Conservation (phyloP, 2,113 vertebrate genomes). For the Paradoxurus hermaphroditus region DNA sequence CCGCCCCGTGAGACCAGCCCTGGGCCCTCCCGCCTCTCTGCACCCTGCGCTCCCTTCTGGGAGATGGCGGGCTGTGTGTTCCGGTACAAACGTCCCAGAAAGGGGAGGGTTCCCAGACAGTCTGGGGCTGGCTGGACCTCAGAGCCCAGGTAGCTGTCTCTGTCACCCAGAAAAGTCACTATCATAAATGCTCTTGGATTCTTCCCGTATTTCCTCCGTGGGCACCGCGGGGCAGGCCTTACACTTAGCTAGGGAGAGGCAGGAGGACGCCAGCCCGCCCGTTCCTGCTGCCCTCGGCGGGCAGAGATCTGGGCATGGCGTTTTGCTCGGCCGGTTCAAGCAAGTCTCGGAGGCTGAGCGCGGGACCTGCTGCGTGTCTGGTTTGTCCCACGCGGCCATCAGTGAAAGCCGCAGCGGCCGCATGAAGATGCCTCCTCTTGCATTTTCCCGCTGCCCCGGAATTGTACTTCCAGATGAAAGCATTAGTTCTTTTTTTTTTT, state of each 20-base stretch:
- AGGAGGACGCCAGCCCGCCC: background rate
- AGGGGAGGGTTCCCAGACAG: background rate
- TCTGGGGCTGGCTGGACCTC: background rate
- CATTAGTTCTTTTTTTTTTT: background rate
- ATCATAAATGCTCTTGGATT: too few relatives aligned
- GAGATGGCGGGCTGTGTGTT: background rate
- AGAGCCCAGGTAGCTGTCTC: background rate
- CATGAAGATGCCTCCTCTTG: accelerated
- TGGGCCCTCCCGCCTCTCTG: background rate
- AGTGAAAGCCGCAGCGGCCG: background rate
- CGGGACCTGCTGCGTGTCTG: accelerated
- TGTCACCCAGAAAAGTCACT: background rate
- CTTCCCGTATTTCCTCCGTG: background rate
- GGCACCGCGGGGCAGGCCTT: background rate
- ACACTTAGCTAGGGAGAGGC: accelerated
- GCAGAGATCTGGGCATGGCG: background rate
- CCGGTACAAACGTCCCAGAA: accelerated
- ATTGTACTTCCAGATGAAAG: accelerated
- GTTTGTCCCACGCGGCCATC: accelerated
- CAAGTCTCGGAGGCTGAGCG: accelerated
- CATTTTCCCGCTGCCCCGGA: background rate
- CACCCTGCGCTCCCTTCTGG: background rate
- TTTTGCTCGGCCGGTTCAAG: background rate
- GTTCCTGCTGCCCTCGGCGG: background rate
- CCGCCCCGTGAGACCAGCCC: background rate